These are phyloP conservation scores for Cryptophagus acutangulus DNA, from an alignment of 2,888 invertebrate species.

Conservation along the genomic window DNA sequence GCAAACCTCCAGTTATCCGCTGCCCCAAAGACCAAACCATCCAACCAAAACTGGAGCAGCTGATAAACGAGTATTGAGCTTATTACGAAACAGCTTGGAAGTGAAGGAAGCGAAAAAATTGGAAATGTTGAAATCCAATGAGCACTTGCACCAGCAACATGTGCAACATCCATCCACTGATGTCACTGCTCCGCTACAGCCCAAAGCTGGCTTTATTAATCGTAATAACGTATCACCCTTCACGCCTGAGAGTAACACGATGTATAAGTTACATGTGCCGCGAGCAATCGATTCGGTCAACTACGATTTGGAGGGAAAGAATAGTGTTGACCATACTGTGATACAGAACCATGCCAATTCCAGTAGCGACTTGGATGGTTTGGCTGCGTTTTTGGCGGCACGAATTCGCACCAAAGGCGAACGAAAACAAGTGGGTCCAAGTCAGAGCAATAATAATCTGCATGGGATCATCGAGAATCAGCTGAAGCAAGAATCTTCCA, in stretches of 20 bases:
- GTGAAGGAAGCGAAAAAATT: slow-evolving; percentile 55
- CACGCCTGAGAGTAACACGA: slow-evolving; percentile 51
- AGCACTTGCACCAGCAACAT: slow-evolving; percentile 28
- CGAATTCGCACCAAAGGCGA: slow-evolving; percentile 84
- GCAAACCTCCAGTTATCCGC: slow-evolving; percentile 34
- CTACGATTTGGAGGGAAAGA: slow-evolving; percentile 36
- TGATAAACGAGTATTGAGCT: slow-evolving; percentile 67
- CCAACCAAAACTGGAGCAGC: slow-evolving; percentile 49
- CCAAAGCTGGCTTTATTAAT: slow-evolving; percentile 49
- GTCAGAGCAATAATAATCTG: slow-evolving; percentile 19
- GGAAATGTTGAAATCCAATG: slow-evolving; percentile 41
- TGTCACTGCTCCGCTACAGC: slow-evolving; percentile 45
- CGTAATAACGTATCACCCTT: slow-evolving; percentile 55
- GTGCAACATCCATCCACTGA: slow-evolving; percentile 46
- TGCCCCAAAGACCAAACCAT: slow-evolving; percentile 24
- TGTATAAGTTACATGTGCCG: slow-evolving; percentile 62
- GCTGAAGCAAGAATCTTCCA: slow-evolving; percentile 43
- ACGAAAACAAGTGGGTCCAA: slow-evolving; percentile 55
- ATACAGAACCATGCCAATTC: slow-evolving; percentile 31
- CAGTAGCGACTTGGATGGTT: slow-evolving; percentile 49
- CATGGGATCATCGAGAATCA: slow-evolving; percentile 34
- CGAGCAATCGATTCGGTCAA: slow-evolving; percentile 64
- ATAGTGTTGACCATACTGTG: slow-evolving; percentile 24
- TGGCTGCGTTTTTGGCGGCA: slow-evolving; percentile 61
- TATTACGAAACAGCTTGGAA: slow-evolving; percentile 67